Base-by-base conservation (phyloP, 2,888 invertebrate species). In the Coelinius sp. region DNA sequence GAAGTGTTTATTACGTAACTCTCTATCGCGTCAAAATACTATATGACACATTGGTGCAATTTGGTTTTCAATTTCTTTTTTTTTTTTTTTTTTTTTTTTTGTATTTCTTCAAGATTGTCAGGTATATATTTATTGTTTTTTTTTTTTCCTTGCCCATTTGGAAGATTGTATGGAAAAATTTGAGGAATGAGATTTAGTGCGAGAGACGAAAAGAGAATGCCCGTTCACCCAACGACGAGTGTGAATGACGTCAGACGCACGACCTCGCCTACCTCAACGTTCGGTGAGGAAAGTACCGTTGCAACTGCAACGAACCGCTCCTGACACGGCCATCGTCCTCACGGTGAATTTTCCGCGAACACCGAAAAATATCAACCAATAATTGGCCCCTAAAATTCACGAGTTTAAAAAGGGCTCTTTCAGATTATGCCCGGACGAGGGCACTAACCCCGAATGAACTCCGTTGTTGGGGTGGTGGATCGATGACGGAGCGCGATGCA, bases 191-290 rank as follows among this genome's bases (percentile, higher is more conserved):
- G n/a, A 24, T 25, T n/a, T 17, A 7, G 17, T 8, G 20, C 3
- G n/a, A 52, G 12, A 53, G n/a, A 25, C 12, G 25, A 59, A 31
- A 59, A 35, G 59, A 59, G 35, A 59, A 59, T 59, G 20, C 14
- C 24, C 27, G 68, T 73, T 73, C 75, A 22, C 68, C 38, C 64
- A 62, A 68, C 8, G 59, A 46, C 41, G 38, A 24, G 41, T 41
- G 20, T 41, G 6, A 38, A 77, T 82, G 83, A 82, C 82, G 84
- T 83, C 83, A 85, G 75, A 77, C 77, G 73, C 79, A 78, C 86
- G 84, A 86, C 87, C 87, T 86, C 86, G 84, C 86, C 87, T 86
- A 86, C 83, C 85, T 84, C 85, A 86, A 86, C 86, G 41, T 81
- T 84, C 53, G 65, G 80, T 79, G 79, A 76, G 76, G 77, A 76